phyloP scores from a whole-genome alignment of 1,140 invertebrate genomes.

The Geopemphigus sp. region DNA sequence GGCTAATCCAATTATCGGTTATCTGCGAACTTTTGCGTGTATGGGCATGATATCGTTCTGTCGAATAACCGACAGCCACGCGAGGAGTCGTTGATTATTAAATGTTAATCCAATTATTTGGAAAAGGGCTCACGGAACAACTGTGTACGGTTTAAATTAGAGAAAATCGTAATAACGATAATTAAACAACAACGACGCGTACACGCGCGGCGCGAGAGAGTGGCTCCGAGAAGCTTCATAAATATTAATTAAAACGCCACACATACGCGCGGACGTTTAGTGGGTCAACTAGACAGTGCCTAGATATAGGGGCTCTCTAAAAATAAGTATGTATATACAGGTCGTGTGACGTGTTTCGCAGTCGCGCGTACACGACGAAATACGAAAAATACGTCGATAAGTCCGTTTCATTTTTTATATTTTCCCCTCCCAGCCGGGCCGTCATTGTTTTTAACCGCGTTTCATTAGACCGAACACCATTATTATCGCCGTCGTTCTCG shows the following conservation, averaged over 20 bases:
- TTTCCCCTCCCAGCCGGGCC: no score
- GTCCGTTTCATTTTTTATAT: neutral
- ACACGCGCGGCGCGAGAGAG: constrained; percentile 34
- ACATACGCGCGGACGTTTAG: constrained; percentile 2
- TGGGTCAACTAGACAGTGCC: constrained; percentile 23
- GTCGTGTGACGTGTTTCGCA: constrained; percentile 20
- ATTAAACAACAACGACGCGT: neutral
- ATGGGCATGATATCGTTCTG: neutral
- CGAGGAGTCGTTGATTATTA: neutral
- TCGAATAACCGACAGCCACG: neutral
- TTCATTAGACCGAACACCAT: neutral
- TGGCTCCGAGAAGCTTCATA: constrained; percentile 37
- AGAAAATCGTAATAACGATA: neutral
- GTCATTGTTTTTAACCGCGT: constrained; percentile 28
- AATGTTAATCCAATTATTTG: neutral
- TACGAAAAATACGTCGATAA: neutral
- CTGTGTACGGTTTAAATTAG: neutral
- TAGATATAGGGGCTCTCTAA: constrained; percentile 34
- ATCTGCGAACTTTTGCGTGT: no score
- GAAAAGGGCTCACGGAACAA: neutral
- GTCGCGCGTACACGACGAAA: neutral
- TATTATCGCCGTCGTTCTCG: neutral
- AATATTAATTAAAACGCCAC: constrained; percentile 45
- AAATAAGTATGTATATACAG: constrained; percentile 12
- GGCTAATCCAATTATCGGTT: no score